Evolutionary conservation across 2,113 vertebrate species (phyloP).

Genomic region (Chauna torquata): DNA sequence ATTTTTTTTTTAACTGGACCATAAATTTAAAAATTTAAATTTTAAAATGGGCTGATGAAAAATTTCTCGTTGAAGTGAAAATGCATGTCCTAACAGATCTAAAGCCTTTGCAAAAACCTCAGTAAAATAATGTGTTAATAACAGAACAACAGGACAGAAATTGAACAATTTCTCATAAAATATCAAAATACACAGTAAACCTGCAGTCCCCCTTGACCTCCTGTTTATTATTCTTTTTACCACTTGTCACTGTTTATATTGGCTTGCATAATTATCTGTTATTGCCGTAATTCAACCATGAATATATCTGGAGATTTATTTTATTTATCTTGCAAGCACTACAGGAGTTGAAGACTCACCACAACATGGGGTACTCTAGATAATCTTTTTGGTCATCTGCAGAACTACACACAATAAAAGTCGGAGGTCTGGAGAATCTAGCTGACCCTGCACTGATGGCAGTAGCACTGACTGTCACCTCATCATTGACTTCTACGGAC

Average conservation of each 20-base stretch:
- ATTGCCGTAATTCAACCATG: neutral
- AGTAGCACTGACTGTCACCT: neutral
- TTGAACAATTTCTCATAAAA: neutral
- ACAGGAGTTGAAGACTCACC: neutral
- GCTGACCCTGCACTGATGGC: neutral
- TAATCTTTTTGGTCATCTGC: neutral
- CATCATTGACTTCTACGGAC: neutral
- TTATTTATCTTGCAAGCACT: neutral
- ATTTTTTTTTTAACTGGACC: neutral
- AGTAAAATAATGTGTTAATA: neutral
- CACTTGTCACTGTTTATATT: neutral
- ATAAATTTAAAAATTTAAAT: rapidly evolving
- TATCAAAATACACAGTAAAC: neutral
- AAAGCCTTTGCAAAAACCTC: neutral
- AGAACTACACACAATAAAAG: neutral
- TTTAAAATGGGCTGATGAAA: neutral
- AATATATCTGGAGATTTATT: neutral
- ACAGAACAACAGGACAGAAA: neutral
- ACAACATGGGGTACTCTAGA: neutral
- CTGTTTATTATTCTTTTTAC: neutral
- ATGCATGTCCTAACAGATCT: neutral
- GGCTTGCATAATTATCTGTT: neutral
- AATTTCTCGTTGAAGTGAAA: neutral
- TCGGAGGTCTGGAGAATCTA: neutral
- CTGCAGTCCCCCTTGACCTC: neutral